Base-by-base conservation (phyloP, 1,140 invertebrate species). In the Nephotettix cincticeps region DNA sequence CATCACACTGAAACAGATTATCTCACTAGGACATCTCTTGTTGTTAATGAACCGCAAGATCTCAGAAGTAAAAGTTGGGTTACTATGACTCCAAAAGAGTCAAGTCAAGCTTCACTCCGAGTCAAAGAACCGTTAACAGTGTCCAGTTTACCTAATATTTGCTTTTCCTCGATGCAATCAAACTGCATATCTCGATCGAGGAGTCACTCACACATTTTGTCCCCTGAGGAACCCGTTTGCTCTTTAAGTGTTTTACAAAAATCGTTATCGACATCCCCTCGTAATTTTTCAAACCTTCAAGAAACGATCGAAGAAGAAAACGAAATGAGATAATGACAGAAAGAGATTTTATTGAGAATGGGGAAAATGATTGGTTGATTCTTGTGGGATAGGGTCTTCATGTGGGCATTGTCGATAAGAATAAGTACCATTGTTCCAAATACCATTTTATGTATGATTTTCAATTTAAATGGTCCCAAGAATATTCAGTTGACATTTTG, bases 251-350 rank as follows among this genome's bases (percentile, higher is more conserved):
- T 61, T 27, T 14, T 61, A 14, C 21, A 61, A n/a, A 61, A 61
- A 61, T 61, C 56, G 3, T 28, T 27, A 11, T 61, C 56, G 28
- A 61, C 56, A 27, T 61, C 56, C 6, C 56, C 56, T 2, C 56
- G 56, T 27, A 29, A 9, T 21, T 61, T 61, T 27, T 61, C 56
- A 27, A 61, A 28, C 13, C n/a, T 61, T 9, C 56, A 61, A 61
- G 56, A 61, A 25, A 61, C 56, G 2, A 61, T 61, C n/a, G 23
- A 25, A 61, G 56, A 61, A 28, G 56, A 61, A 61, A 61, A 61
- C 28, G 56, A 61, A 61, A 27, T 23, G 13, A 61, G n/a, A 28
- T 25, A 61, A 61, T 61, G 56, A 61, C 23, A 61, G 23, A 27
- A 9, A 6, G 32, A 36, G 32, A 36, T 36, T 36, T 36, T n/a